Evolutionary conservation across 2,888 invertebrate genomes (phyloP).

Genomic region (Hydroisotoma schaefferi): DNA sequence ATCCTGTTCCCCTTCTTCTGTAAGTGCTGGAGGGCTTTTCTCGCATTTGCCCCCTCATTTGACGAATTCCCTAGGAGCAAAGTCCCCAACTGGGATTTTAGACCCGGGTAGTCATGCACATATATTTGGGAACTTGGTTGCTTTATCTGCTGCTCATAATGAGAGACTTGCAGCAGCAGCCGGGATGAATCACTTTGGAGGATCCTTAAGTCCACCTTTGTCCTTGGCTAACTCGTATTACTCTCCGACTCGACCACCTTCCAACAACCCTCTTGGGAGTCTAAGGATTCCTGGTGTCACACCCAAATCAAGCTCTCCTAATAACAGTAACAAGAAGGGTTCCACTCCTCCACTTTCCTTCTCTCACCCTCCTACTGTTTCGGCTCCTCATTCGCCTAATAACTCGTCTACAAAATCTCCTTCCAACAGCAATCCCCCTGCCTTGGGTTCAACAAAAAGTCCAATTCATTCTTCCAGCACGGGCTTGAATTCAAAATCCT

Average conservation of each 20-base stretch:
- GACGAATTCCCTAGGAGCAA: constrained; percentile 5
- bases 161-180: constrained; percentile 23
- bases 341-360: constrained; percentile 13
- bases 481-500: background rate
- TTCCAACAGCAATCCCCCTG: constrained; percentile 1
- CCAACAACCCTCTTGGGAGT: constrained; percentile 15
- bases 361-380: constrained; percentile 6
- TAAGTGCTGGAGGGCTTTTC: constrained; percentile 1
- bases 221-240: constrained; percentile 28
- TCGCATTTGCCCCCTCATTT: constrained; percentile 1
- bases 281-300: constrained; percentile 29
- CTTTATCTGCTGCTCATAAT: constrained; percentile 30
- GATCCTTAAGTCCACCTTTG: constrained; percentile 42
- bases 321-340: constrained; percentile 10
- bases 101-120: constrained; percentile 15
- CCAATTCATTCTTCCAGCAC: background rate
- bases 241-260: constrained; percentile 19
- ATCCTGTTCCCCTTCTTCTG: background rate
- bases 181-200: constrained; percentile 33
- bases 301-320: constrained; percentile 4
- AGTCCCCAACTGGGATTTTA: constrained; percentile 32
- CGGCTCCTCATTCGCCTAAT: constrained; percentile 8
- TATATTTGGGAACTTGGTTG: constrained; percentile 21
- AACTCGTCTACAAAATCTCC: background rate
- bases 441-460: background rate